Evolutionary conservation across 2,113 vertebrate species (phyloP).

Genomic region (Brachyhypopomus occidentalis): DNA sequence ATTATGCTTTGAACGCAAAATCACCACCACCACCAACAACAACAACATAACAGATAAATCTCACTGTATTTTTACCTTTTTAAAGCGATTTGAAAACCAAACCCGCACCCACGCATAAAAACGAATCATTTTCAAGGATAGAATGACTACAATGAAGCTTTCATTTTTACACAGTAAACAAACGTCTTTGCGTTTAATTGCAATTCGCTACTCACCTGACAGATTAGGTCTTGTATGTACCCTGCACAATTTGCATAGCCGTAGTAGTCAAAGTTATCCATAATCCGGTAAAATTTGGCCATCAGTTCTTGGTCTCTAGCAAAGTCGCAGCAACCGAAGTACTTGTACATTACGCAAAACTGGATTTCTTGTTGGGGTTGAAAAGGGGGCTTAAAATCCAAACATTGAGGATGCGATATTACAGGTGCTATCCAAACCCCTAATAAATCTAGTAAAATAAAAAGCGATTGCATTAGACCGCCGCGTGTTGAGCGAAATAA

Average conservation of each 20-base stretch:
- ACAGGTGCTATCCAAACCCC: constrained; percentile 54
- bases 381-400: constrained; percentile 97
- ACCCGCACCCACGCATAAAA: no score
- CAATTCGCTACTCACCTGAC: constrained; percentile 80
- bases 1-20: neutral
- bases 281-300: constrained; percentile 77
- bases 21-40: neutral
- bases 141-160: no score
- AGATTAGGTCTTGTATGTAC: constrained; percentile 87
- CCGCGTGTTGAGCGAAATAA: neutral
- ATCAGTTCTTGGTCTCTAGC: constrained; percentile 80
- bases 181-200: no score
- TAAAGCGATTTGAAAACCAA: no score
- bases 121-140: no score
- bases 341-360: constrained; percentile 86
- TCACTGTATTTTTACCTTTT: no score
- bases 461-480: neutral
- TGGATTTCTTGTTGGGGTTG: constrained; percentile 77
- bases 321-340: constrained; percentile 89
- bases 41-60: no score
- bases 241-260: constrained; percentile 77
- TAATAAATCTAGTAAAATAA: constrained; percentile 36
- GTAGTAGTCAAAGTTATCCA: constrained; percentile 72
- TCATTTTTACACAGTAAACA: no score
- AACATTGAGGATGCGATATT: constrained; percentile 85